Percentiles rank a stretch among this genome's conserved stretches.
These are phyloP conservation scores for Setophaga kirtlandii DNA, from an alignment of 2,113 vertebrate species.

Conservation along the genomic window DNA sequence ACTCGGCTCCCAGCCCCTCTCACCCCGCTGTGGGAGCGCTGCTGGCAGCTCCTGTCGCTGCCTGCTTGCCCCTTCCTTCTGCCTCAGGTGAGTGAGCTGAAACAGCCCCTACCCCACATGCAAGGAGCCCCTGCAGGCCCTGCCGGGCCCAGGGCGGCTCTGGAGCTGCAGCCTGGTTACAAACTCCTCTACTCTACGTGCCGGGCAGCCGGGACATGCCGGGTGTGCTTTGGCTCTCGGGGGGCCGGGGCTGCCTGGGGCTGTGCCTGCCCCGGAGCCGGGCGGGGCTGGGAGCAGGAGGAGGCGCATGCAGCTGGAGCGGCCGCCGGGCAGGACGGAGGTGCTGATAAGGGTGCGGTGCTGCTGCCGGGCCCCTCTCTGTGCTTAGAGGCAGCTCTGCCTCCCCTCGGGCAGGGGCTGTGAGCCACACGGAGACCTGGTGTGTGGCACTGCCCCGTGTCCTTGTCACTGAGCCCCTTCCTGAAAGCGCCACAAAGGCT, in stretches of 20 bases:
- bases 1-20: background rate
- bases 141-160: background rate
- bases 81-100: background rate
- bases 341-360: background rate
- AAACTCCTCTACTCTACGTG: background rate
- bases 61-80: background rate
- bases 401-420: background rate
- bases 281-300: background rate
- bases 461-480: background rate
- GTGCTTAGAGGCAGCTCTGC: background rate
- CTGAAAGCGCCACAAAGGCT: background rate
- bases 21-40: background rate
- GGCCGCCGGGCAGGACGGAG: background rate
- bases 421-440: background rate
- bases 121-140: background rate
- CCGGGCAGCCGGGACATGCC: background rate
- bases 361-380: rapidly evolving
- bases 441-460: rapidly evolving
- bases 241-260: background rate
- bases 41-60: background rate
- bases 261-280: background rate
- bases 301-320: background rate
- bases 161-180: background rate
- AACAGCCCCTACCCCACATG: background rate
- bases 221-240: background rate